Conservation (phyloP, 2,888 invertebrate species). For the Rhagonycha fulva region DNA sequence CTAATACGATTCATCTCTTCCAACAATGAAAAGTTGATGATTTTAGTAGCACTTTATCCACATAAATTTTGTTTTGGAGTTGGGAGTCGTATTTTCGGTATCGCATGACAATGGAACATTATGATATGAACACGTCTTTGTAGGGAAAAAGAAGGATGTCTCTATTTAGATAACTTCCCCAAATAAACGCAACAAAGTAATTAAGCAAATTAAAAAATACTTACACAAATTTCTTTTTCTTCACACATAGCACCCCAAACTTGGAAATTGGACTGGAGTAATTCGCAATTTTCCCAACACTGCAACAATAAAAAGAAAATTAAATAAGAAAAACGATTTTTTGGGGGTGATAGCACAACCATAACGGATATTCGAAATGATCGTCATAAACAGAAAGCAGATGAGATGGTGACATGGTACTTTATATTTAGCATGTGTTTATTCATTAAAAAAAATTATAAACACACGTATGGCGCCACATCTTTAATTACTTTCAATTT, state of each 20-base stretch:
- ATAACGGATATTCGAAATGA: slow-evolving; percentile 35
- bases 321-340: not conserved
- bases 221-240: slow-evolving; percentile 74
- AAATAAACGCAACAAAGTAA: slow-evolving; percentile 1
- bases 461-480: slow-evolving; percentile 5
- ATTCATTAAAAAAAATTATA: slow-evolving; percentile 23
- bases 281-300: slow-evolving; percentile 79
- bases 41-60: slow-evolving; percentile 1
- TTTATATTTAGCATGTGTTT: slow-evolving; percentile 37
- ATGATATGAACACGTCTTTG: slow-evolving; percentile 6
- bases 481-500: not conserved
- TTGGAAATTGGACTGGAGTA: slow-evolving; percentile 72
- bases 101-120: slow-evolving; percentile 13
- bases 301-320: slow-evolving; percentile 58
- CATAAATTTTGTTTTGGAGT: not conserved
- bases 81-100: not conserved
- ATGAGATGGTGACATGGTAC: slow-evolving; percentile 36
- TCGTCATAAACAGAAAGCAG: slow-evolving; percentile 42
- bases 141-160: slow-evolving; percentile 10
- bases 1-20: slow-evolving; percentile 18
- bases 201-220: slow-evolving; percentile 49
- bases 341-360: no score
- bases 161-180: slow-evolving; percentile 6
- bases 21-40: slow-evolving; percentile 17
- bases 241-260: slow-evolving; percentile 74